Evolutionary conservation across 2,113 vertebrate species (phyloP).

Genomic region (Gallinago undulata): DNA sequence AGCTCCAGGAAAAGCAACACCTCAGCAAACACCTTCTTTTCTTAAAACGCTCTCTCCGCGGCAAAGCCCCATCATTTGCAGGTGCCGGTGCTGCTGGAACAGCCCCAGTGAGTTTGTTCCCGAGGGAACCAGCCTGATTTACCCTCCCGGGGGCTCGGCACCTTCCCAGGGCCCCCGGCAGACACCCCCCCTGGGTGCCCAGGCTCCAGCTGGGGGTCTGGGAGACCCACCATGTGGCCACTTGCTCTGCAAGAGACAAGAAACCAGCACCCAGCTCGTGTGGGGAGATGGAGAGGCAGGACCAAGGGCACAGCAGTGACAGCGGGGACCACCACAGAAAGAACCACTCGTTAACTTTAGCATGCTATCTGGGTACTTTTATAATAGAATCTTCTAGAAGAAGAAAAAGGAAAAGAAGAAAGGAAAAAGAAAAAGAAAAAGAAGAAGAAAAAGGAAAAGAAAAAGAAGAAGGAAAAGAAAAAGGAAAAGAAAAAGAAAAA

Average conservation of each 20-base stretch:
- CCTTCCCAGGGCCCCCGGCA: neutral
- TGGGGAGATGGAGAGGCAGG: fast-evolving
- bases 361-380: too few relatives aligned
- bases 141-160: fast-evolving
- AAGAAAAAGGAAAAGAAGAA: too few relatives aligned
- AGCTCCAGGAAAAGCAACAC: neutral
- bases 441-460: too few relatives aligned
- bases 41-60: fast-evolving
- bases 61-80: fast-evolving
- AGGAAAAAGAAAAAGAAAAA: too few relatives aligned
- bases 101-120: fast-evolving
- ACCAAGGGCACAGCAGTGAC: fast-evolving
- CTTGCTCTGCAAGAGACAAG: too few relatives aligned
- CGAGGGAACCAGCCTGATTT: fast-evolving
- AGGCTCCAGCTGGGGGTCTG: fast-evolving
- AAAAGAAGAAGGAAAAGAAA: too few relatives aligned
- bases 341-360: fast-evolving
- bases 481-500: too few relatives aligned
- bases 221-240: neutral
- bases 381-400: neutral
- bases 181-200: neutral
- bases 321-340: fast-evolving
- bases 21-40: neutral
- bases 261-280: fast-evolving
- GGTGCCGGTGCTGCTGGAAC: neutral